These are phyloP conservation scores for Epizoanthus scotinus DNA, from an alignment of 92 coral and sea anemone genomes.

Conservation along the genomic window DNA sequence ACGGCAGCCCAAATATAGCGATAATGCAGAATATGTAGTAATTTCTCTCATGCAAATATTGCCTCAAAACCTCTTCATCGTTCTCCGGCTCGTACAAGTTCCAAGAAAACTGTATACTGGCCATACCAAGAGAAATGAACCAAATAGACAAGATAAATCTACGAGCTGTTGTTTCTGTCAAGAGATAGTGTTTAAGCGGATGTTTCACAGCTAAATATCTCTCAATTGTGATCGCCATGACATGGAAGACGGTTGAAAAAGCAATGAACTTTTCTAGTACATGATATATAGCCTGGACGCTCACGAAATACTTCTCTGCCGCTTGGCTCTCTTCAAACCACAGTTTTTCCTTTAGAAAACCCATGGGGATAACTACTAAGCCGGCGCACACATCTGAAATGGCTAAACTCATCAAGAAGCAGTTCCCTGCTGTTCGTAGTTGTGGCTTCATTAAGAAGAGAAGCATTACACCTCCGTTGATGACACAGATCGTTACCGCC, in stretches of 20 bases:
- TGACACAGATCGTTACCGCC: not conserved
- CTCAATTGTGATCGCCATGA: conserved; percentile 36
- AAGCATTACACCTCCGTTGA: conserved; percentile 11
- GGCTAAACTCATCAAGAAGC: conserved; percentile 30
- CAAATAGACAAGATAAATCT: conserved; percentile 17
- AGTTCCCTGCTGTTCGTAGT: conserved; percentile 31
- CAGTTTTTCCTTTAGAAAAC: not conserved
- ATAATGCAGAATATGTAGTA: conserved; percentile 31
- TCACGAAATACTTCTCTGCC: not conserved
- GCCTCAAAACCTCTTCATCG: not conserved
- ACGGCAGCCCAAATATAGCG: conserved; percentile 13
- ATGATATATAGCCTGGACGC: conserved; percentile 21
- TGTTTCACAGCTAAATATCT: conserved; percentile 2
- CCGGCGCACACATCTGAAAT: conserved; percentile 30
- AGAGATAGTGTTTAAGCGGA: conserved; percentile 14
- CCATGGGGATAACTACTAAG: conserved; percentile 21
- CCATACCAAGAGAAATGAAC: conserved; percentile 4
- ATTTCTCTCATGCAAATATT: conserved; percentile 22
- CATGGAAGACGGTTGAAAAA: conserved; percentile 27
- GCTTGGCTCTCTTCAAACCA: not conserved
- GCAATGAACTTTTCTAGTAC: conserved; percentile 33
- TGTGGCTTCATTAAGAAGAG: conserved; percentile 19
- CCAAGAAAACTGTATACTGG: conserved; percentile 31
- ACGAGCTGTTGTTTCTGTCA: conserved; percentile 14
- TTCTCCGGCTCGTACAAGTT: conserved; percentile 18